A percentile compares a stretch with the other conserved stretches of the same genome.
These are phyloP conservation scores for Micronisus gabar DNA, from an alignment of 2,113 vertebrate genomes.

Conservation along the genomic window DNA sequence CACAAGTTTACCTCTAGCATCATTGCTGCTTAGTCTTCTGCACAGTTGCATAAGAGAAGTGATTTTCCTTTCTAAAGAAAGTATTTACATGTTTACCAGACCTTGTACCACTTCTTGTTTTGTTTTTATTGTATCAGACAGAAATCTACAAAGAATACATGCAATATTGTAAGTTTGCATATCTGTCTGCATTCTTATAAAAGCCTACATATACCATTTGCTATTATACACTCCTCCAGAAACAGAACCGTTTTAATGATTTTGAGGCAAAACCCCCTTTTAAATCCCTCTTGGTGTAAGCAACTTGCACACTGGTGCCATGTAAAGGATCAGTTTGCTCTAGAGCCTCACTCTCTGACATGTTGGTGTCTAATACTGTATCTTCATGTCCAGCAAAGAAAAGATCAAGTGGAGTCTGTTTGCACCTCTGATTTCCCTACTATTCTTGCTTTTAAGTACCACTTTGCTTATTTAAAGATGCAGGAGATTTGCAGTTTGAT, in stretches of 20 bases:
- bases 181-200: background rate
- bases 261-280: background rate
- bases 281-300: background rate
- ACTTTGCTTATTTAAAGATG: background rate
- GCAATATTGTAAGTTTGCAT: background rate
- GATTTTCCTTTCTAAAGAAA: background rate
- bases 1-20: background rate
- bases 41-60: background rate
- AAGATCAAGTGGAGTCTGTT: background rate
- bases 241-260: background rate
- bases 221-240: background rate
- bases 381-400: background rate
- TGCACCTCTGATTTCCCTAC: background rate
- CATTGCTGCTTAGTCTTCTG: background rate
- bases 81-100: background rate
- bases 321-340: background rate
- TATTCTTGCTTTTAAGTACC: background rate
- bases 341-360: background rate
- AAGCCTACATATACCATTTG: background rate
- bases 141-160: background rate
- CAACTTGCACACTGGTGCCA: background rate
- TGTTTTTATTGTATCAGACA: background rate
- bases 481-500: background rate
- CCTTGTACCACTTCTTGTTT: background rate
- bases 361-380: background rate